Base-by-base conservation (phyloP, 92 coral and sea anemone species). In the Muricea muricata region DNA sequence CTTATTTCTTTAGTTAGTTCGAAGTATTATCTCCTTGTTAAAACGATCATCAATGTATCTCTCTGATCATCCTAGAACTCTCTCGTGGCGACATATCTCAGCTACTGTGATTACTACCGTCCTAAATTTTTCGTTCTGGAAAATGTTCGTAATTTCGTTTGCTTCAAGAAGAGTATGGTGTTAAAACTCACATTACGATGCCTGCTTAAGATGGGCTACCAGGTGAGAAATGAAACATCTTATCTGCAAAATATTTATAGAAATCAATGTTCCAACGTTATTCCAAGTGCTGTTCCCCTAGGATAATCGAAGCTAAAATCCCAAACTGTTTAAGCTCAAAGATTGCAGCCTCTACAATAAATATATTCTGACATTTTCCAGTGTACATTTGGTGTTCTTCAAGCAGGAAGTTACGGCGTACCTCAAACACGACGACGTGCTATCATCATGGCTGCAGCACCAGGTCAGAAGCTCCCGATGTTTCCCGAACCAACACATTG, bases 331-430 rank as follows among this genome's bases (percentile, higher is more conserved):
- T n/a, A n/a, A n/a, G n/a, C n/a, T 58, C 6, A 58, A 58, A 58
- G 9, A 58, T 58, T 8, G 23, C 30, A 6, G 37, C 24, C 37
- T 25, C 11, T 61, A n/a, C 21, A 23, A 1, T 72, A 35, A 72
- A 72, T 72, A 30, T 7, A 3, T 20, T 14, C 40, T 60, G 1
- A n/a, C 20, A 79, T 26, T 60, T 65, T 90, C 0, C 83, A 96
- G 99, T 96, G 99, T 76, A 94, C 99, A 12, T 96, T 96, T 76
- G 98, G 98, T 26, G 94, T 96, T 15, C 99, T 96, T 15, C 99
- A 96, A 75, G 98, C 99, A 14, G 99, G 99, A 32, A 94, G 92
- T 57, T 96, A 96, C 75, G 99, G 99, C 37, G 98, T 96, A 12
- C 98, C 99, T 13, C 99, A 96, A 80, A 96, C 97, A 32, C 88